phyloP scores from a whole-genome alignment of 2,113 vertebrate genomes.

The Nothoprocta pentlandii region DNA sequence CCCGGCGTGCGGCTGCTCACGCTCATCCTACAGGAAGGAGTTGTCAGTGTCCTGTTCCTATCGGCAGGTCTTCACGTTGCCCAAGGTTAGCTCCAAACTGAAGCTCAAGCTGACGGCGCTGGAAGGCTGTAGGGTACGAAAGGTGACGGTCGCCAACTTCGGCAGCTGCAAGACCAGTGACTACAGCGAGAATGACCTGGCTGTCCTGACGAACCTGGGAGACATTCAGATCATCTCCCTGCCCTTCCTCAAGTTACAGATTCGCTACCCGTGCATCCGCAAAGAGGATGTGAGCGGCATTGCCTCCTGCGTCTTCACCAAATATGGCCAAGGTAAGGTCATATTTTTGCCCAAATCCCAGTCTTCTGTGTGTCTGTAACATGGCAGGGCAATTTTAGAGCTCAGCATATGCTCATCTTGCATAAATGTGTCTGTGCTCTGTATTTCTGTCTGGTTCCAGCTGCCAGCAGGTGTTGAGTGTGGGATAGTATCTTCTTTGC shows the following conservation, averaged over 20 bases:
- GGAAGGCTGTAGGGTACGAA: constrained; percentile 92
- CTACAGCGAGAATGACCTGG: constrained; percentile 89
- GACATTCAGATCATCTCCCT: constrained; percentile 94
- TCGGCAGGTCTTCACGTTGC: constrained; percentile 91
- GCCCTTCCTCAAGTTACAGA: constrained; percentile 92
- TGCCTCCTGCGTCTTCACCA: constrained; percentile 97
- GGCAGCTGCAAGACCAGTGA: constrained; percentile 87
- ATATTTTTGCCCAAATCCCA: background rate
- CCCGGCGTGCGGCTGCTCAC: background rate
- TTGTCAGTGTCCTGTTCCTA: background rate
- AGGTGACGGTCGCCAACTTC: constrained; percentile 89
- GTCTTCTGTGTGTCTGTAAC: background rate
- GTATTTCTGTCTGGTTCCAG: background rate
- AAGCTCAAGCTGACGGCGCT: constrained; percentile 95
- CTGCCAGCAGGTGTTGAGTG: background rate
- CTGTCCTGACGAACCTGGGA: constrained; percentile 93
- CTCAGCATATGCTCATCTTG: background rate
- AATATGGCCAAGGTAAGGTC: constrained; percentile 89
- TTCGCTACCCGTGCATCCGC: constrained; percentile 93
- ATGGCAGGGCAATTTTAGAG: background rate
- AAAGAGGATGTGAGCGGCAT: constrained; percentile 96
- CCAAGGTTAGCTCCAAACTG: constrained; percentile 93
- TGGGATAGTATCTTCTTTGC: background rate
- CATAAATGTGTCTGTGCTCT: background rate
- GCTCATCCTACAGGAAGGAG: background rate